Evolutionary conservation across 2,888 invertebrate genomes (phyloP).

Genomic region (Stegophylla sp.): DNA sequence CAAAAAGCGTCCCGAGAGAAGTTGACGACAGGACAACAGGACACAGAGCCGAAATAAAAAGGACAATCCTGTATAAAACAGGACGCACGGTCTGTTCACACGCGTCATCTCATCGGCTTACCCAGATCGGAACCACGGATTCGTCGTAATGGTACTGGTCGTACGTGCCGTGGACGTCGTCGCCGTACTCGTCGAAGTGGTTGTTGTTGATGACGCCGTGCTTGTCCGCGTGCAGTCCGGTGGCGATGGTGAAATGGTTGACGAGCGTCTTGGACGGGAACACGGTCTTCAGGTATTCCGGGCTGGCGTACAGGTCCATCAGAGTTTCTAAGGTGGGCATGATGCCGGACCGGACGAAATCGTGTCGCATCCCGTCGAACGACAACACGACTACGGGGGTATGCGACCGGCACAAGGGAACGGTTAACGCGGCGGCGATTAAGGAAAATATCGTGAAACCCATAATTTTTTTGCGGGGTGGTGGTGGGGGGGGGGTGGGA

Average conservation of each 20-base stretch:
- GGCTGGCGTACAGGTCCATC: conserved; percentile 68
- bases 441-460: no score
- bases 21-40: no score
- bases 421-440: not conserved
- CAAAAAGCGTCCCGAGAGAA: no score
- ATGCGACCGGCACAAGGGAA: conserved; percentile 65
- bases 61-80: no score
- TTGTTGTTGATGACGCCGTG: conserved; percentile 75
- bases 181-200: conserved; percentile 68
- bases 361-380: conserved; percentile 73
- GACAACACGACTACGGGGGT: conserved; percentile 72
- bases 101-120: conserved; percentile 64
- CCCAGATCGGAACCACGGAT: conserved; percentile 70
- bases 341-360: conserved; percentile 61
- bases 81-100: no score
- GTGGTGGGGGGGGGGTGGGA: no score
- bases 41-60: no score
- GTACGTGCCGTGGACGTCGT: conserved; percentile 62
- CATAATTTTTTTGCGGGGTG: no score
- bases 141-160: conserved; percentile 70
- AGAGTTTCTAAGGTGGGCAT: conserved; percentile 71
- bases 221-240: conserved; percentile 73
- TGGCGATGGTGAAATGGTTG: conserved; percentile 77
- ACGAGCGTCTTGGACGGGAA: conserved; percentile 78
- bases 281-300: conserved; percentile 70